Conservation (phyloP, 2,888 invertebrate genomes). For the Esperia sulphurella region DNA sequence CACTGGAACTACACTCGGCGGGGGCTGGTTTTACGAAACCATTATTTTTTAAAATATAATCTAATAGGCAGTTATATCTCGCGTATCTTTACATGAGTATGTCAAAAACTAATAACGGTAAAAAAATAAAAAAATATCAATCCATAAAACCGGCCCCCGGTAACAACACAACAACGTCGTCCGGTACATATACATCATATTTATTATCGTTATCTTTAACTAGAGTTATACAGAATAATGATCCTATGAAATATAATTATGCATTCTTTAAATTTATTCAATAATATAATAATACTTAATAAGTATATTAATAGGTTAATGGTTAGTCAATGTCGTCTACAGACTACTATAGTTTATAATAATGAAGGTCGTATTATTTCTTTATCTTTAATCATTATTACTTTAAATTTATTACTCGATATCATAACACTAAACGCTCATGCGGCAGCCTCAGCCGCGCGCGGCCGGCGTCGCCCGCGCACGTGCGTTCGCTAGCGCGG, state of each 20-base stretch:
- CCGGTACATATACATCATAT: conserved; percentile 64
- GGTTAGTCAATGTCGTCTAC: conserved; percentile 78
- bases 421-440: conserved; percentile 69
- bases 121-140: conserved; percentile 79
- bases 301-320: conserved; percentile 78
- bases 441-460: conserved; percentile 68
- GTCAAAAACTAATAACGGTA: conserved; percentile 78
- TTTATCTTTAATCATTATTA: conserved; percentile 66
- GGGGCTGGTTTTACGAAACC: conserved; percentile 71
- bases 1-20: conserved; percentile 70
- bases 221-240: conserved; percentile 81
- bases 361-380: conserved; percentile 75
- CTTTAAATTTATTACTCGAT: conserved; percentile 73
- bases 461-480: conserved; percentile 16
- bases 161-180: conserved; percentile 54
- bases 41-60: conserved; percentile 78
- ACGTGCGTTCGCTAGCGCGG: neutral
- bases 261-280: conserved; percentile 79
- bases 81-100: conserved; percentile 70
- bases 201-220: conserved; percentile 78
- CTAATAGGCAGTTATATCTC: conserved; percentile 76
- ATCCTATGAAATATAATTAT: conserved; percentile 81
- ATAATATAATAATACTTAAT: conserved; percentile 79
- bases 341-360: conserved; percentile 75
- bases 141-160: conserved; percentile 73